A percentile compares a stretch with the other conserved stretches of the same genome.
phyloP scores from a whole-genome alignment of 1,140 invertebrate species.

The Brachystomella parvula region DNA sequence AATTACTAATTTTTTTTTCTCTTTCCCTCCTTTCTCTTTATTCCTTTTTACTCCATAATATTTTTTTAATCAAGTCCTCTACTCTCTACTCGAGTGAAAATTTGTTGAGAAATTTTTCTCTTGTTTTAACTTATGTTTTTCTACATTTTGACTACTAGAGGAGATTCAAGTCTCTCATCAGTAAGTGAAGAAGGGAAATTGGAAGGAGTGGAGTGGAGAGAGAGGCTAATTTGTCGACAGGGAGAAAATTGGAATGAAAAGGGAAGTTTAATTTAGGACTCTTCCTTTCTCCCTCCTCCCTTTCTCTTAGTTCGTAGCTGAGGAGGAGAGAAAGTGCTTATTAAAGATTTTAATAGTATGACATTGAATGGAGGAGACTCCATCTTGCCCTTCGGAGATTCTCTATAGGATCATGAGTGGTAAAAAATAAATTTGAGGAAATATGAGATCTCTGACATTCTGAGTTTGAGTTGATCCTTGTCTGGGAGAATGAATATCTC shows the following conservation, averaged over 20 bases:
- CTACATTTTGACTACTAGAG: too few species aligned
- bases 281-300: too few species aligned
- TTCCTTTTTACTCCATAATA: slow-evolving; percentile 5
- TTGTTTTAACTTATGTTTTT: background rate
- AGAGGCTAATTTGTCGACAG: slow-evolving; percentile 1
- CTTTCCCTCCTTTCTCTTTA: background rate
- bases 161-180: too few species aligned
- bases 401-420: background rate
- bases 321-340: too few species aligned
- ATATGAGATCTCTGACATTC: background rate
- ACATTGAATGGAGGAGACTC: background rate
- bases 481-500: background rate
- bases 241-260: slow-evolving; percentile 6
- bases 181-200: too few species aligned
- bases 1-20: slow-evolving; percentile 1
- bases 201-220: background rate
- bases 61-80: slow-evolving; percentile 18
- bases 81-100: background rate
- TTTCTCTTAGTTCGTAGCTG: too few species aligned
- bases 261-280: background rate
- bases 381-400: slow-evolving; percentile 1
- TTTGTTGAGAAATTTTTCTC: slow-evolving; percentile 1
- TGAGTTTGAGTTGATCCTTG: background rate
- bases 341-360: slow-evolving; percentile 8
- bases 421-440: background rate